Percentiles rank a stretch among this genome's conserved stretches.
phyloP scores from a whole-genome alignment of 2,888 invertebrate species.

The Ichneumon xanthorius region DNA sequence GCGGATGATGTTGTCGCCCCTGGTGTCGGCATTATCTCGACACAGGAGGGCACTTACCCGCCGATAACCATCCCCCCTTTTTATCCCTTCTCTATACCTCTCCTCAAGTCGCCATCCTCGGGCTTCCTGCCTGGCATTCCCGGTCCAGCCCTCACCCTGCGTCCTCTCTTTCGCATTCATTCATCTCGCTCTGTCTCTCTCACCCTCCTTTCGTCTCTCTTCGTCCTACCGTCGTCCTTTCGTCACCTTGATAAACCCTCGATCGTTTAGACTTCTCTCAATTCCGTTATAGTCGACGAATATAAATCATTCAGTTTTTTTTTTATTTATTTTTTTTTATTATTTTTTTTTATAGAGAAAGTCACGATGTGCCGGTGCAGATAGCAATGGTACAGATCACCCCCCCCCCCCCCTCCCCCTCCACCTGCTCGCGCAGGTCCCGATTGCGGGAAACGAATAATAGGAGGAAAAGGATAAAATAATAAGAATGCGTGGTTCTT shows the following conservation, averaged over 20 bases:
- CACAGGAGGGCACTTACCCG: constrained; percentile 84
- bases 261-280: background rate
- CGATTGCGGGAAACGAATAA: constrained; percentile 20
- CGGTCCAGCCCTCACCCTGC: constrained; percentile 3
- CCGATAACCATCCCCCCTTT: constrained; percentile 79
- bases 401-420: no score
- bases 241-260: constrained; percentile 12
- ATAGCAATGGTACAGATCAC: no score
- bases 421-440: no score
- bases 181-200: constrained; percentile 55
- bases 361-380: no score
- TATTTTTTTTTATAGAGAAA: no score
- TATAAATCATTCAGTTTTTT: background rate
- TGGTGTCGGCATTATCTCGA: constrained; percentile 84
- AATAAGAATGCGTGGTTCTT: no score
- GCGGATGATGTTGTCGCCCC: constrained; percentile 83
- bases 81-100: constrained; percentile 58
- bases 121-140: constrained; percentile 41
- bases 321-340: no score
- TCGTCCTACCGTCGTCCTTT: background rate
- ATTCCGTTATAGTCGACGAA: background rate
- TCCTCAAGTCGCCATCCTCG: constrained; percentile 59
- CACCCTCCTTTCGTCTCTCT: constrained; percentile 27
- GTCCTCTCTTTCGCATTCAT: constrained; percentile 49
- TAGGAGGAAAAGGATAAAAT: constrained; percentile 4